Percentiles rank a stretch among this genome's conserved stretches.
Evolutionary conservation across 1,140 invertebrate species (phyloP).

Genomic region (Coenobita brevimanus): DNA sequence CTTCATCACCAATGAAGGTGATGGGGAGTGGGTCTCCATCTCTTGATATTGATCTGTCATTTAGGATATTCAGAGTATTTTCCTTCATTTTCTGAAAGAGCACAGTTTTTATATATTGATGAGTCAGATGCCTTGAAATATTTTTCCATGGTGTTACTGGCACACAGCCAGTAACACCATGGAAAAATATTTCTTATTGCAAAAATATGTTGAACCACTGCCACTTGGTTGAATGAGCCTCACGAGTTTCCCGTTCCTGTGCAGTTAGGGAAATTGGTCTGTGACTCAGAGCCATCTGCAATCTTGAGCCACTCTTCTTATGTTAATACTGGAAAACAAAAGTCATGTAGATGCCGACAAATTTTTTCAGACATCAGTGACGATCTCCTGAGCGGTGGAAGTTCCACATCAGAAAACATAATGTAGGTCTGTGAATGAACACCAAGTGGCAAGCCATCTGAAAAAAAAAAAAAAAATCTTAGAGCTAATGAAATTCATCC

Average conservation of each 20-base stretch:
- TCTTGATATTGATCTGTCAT: background rate
- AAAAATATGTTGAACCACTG: conserved; percentile 45
- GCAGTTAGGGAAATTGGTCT: conserved; percentile 11
- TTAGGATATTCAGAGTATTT: conserved; percentile 28
- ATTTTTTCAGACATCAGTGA: conserved; percentile 11
- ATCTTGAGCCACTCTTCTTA: conserved; percentile 34
- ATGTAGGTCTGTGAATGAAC: conserved; percentile 23
- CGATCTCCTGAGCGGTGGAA: conserved; percentile 20
- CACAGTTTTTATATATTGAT: background rate
- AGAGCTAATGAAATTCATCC: background rate
- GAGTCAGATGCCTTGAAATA: conserved; percentile 11
- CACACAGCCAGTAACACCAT: conserved; percentile 43
- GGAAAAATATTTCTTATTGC: conserved; percentile 37
- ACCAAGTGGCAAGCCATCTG: conserved; percentile 16
- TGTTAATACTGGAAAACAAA: conserved; percentile 38
- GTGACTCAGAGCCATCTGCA: conserved; percentile 16
- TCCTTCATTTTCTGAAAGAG: background rate
- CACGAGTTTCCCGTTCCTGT: conserved; percentile 34
- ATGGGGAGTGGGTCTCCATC: background rate
- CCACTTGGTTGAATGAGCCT: conserved; percentile 32
- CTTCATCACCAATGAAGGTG: conserved; percentile 18
- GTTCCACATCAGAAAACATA: conserved; percentile 29
- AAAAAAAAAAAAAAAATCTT: background rate
- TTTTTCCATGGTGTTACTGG: conserved; percentile 7
- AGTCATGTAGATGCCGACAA: conserved; percentile 27